phyloP scores from a whole-genome alignment of 2,113 vertebrate species.

The Ascaphus truei region DNA sequence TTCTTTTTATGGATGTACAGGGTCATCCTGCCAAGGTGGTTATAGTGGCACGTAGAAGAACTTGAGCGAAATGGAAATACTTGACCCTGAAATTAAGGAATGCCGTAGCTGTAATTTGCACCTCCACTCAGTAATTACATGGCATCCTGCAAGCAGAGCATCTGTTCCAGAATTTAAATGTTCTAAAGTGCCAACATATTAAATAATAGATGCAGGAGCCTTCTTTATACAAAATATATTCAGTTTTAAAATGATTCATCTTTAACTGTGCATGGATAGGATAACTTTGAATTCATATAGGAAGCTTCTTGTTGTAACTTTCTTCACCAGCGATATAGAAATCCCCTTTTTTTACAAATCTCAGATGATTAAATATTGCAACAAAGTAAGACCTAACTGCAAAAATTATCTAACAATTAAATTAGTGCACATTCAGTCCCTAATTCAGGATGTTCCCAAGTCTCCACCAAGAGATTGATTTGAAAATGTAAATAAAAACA shows the following conservation, averaged over 20 bases:
- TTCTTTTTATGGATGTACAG: background rate
- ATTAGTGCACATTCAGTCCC: no score
- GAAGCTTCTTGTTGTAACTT: no score
- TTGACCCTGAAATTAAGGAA: constrained; percentile 43
- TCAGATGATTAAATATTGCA: no score
- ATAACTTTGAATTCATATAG: background rate
- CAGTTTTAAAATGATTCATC: constrained; percentile 8
- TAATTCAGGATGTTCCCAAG: no score
- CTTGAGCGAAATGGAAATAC: constrained; percentile 35
- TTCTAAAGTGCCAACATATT: constrained; percentile 32
- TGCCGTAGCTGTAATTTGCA: constrained; percentile 26
- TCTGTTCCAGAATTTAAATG: constrained; percentile 42
- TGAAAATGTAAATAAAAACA: no score
- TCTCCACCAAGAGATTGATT: no score
- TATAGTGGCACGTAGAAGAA: background rate
- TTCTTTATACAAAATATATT: background rate
- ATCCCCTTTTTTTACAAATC: no score
- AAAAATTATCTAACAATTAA: no score
- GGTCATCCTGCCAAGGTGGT: constrained; percentile 6
- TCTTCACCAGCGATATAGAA: no score
- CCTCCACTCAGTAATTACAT: constrained; percentile 31
- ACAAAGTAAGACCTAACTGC: no score
- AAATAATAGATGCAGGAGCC: constrained; percentile 23
- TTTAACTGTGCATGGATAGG: background rate
- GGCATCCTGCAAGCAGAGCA: constrained; percentile 42